Evolutionary conservation across 2,797 vertebrate genomes (phyloP).

Genomic region (Falco concolor): DNA sequence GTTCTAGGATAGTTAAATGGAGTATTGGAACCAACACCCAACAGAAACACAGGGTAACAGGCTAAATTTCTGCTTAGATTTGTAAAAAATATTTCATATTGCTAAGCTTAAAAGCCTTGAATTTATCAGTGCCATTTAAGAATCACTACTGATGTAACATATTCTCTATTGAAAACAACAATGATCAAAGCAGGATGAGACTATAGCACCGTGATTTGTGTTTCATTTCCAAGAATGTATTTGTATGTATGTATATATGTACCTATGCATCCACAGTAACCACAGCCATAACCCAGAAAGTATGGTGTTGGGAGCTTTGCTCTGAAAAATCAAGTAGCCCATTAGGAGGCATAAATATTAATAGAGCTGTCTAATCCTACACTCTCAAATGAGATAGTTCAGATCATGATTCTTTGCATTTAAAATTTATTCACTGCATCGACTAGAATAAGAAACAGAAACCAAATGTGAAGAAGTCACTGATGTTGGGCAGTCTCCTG

Average conservation of each 20-base stretch:
- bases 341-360: slow-evolving; percentile 67
- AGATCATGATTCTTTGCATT: slow-evolving; percentile 56
- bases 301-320: slow-evolving; percentile 15
- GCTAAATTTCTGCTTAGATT: not conserved
- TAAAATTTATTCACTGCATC: slow-evolving; percentile 47
- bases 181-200: not conserved
- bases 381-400: slow-evolving; percentile 50
- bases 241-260: not conserved
- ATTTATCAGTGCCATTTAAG: not conserved
- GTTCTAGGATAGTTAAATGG: not conserved
- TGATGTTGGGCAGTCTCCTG: not conserved
- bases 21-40: not conserved
- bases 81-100: not conserved
- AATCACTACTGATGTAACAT: not conserved
- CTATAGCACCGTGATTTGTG: not conserved
- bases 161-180: not conserved
- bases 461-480: not conserved
- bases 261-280: not conserved
- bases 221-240: not conserved
- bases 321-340: slow-evolving; percentile 58
- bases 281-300: not conserved
- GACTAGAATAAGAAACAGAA: slow-evolving; percentile 34
- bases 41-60: not conserved
- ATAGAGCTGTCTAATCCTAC: slow-evolving; percentile 58
- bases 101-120: not conserved